phyloP scores from a whole-genome alignment of 1,140 invertebrate genomes.

The Drosophila navojoa region DNA sequence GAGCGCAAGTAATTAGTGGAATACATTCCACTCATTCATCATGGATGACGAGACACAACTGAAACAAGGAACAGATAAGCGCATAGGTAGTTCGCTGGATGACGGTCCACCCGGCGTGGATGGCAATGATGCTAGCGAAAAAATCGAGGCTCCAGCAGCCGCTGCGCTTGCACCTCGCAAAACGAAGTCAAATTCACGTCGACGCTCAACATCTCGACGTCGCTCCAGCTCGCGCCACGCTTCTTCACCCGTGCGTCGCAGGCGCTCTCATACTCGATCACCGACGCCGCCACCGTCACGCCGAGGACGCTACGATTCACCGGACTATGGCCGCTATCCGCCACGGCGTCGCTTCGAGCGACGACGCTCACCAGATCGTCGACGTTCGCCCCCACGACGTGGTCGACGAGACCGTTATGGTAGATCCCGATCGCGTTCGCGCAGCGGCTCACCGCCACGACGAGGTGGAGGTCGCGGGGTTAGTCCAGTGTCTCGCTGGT shows the following conservation, averaged over 20 bases:
- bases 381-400: slow-evolving; percentile 66
- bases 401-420: slow-evolving; percentile 62
- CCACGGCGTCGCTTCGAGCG: slow-evolving; percentile 65
- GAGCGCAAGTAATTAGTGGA: slow-evolving; percentile 29
- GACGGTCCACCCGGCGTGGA: slow-evolving; percentile 80
- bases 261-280: slow-evolving; percentile 62
- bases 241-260: slow-evolving; percentile 45
- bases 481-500: slow-evolving; percentile 64
- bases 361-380: slow-evolving; percentile 61
- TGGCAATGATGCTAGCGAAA: slow-evolving; percentile 59
- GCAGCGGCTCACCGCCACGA: slow-evolving; percentile 53
- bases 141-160: slow-evolving; percentile 44
- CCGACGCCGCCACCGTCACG: slow-evolving; percentile 45
- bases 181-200: slow-evolving; percentile 55
- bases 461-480: slow-evolving; percentile 38
- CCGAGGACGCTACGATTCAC: slow-evolving; percentile 70
- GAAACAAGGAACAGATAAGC: slow-evolving; percentile 59
- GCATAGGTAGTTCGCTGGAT: slow-evolving; percentile 52
- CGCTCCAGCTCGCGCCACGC: slow-evolving; percentile 65
- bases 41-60: slow-evolving; percentile 71
- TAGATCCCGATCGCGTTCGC: slow-evolving; percentile 59
- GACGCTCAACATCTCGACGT: slow-evolving; percentile 58
- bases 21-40: slow-evolving; percentile 15
- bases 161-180: slow-evolving; percentile 47
- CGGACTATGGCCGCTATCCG: slow-evolving; percentile 67